Percentiles rank a stretch among this genome's conserved stretches.
These are phyloP conservation scores for Tetramorium parvispinum DNA, from an alignment of 1,140 invertebrate species.

Conservation along the genomic window DNA sequence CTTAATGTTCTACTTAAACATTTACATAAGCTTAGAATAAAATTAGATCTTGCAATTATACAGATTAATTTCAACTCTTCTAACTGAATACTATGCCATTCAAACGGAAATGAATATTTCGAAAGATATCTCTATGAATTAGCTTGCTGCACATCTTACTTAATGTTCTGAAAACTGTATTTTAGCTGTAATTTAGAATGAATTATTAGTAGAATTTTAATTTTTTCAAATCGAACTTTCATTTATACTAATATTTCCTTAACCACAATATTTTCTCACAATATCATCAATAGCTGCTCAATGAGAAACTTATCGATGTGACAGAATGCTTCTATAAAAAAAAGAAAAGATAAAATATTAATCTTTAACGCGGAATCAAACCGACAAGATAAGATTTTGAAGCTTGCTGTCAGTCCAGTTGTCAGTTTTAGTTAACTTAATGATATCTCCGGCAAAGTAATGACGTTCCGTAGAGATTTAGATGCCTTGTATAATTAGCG, in stretches of 20 bases:
- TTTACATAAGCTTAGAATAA: neutral
- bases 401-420: neutral
- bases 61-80: neutral
- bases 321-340: neutral
- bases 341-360: slow-evolving; percentile 11
- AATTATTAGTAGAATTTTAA: neutral
- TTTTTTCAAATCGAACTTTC: neutral
- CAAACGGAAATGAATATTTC: neutral
- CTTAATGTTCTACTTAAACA: slow-evolving; percentile 24
- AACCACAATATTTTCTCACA: neutral
- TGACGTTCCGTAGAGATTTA: slow-evolving; percentile 35
- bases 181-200: neutral
- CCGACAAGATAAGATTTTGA: neutral
- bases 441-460: slow-evolving; percentile 33
- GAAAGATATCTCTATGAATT: neutral
- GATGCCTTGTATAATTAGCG: slow-evolving; percentile 28
- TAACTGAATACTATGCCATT: neutral
- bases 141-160: neutral
- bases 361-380: slow-evolving; percentile 2
- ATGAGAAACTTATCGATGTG: neutral
- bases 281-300: neutral
- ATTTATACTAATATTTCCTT: neutral
- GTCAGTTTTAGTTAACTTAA: slow-evolving; percentile 36
- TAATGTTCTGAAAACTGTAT: neutral
- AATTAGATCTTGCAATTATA: neutral